These are phyloP conservation scores for Gymnobelideus leadbeateri DNA, from an alignment of 2,113 vertebrate species.

Conservation along the genomic window DNA sequence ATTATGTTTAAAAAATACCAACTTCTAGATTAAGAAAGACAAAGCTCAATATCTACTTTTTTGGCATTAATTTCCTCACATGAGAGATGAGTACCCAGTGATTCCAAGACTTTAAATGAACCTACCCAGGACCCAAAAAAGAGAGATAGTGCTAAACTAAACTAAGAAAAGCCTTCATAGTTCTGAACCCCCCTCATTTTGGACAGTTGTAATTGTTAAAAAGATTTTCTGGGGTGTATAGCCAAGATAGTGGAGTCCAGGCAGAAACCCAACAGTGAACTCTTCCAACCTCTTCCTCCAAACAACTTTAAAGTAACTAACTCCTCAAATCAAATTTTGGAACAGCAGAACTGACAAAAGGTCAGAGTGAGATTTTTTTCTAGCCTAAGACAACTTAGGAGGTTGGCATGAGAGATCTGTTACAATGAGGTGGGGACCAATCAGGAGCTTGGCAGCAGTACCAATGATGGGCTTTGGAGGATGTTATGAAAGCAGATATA, in stretches of 20 bases:
- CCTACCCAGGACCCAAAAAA: background rate
- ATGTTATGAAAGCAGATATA: background rate
- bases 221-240: background rate
- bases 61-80: background rate
- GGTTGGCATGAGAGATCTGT: background rate
- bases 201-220: background rate
- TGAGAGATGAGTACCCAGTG: accelerated
- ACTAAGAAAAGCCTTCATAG: background rate
- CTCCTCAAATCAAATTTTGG: background rate
- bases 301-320: background rate
- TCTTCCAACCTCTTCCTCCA: background rate
- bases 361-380: background rate
- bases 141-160: background rate
- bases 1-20: too few species aligned
- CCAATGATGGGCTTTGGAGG: background rate
- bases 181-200: background rate
- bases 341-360: background rate
- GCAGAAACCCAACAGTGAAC: background rate
- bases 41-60: background rate
- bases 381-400: background rate
- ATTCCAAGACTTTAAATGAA: too few species aligned
- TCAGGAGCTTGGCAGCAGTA: background rate
- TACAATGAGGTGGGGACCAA: background rate
- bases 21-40: background rate
- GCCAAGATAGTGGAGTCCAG: background rate